Conservation (phyloP, 2,888 invertebrate species). For the Andrena fulva region DNA sequence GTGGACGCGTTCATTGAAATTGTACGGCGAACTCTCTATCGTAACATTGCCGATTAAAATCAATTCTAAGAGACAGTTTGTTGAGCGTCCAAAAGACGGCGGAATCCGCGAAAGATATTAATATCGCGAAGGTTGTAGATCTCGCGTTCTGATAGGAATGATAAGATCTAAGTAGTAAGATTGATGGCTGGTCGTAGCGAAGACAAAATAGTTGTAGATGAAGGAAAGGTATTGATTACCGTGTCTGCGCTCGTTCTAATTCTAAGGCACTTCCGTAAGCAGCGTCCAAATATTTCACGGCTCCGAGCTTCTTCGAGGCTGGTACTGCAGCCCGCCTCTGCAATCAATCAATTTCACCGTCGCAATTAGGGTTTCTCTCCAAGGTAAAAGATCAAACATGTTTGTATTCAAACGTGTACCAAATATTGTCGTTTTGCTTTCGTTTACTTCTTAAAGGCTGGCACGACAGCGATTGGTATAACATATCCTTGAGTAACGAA, state of each 20-base stretch:
- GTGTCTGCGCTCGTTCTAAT: conserved; percentile 72
- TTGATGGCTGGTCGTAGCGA: background rate
- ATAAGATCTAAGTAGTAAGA: background rate
- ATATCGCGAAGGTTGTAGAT: background rate
- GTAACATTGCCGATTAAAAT: background rate
- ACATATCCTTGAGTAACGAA: no score
- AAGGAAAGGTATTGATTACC: conserved; percentile 70
- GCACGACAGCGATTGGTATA: no score
- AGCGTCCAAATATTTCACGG: conserved; percentile 74
- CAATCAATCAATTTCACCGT: conserved; percentile 4
- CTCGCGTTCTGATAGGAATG: no score
- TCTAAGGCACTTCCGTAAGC: conserved; percentile 75
- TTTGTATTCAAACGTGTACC: no score
- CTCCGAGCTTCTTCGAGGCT: conserved; percentile 72
- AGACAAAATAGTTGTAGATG: background rate
- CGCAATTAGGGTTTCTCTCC: background rate
- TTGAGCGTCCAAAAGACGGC: background rate
- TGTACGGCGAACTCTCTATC: background rate
- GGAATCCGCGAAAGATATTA: background rate
- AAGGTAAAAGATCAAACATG: background rate
- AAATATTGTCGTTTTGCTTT: no score
- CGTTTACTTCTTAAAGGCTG: no score
- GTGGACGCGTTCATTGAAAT: background rate
- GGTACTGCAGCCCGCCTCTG: conserved; percentile 77
- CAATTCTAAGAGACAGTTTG: background rate